Base-by-base conservation (phyloP, 2,113 vertebrate species). In the Alethe diademata region DNA sequence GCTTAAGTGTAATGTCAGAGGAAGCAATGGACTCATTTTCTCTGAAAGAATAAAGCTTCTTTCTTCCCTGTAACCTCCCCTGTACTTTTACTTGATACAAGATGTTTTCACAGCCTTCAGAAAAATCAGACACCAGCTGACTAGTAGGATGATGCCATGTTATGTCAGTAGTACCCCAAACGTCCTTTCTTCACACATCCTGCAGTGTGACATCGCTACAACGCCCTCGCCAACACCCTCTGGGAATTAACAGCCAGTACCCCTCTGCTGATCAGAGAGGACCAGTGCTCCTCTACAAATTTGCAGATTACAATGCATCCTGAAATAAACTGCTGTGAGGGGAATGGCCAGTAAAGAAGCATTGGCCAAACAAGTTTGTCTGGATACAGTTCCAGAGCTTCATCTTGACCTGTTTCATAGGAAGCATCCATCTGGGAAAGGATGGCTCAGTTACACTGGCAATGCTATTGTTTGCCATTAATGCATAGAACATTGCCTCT, bases 81-180 rank as follows among this genome's bases (percentile, higher is more conserved):
- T 86, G 45, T 90, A 71, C 38, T 88, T 92, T 58, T 62, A 58
- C 72, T 83, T 90, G 31, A 74, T 80, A 58, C 20, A 86, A 78
- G 80, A 94, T 78, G 43, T 83, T 94, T 97, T 90, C 94, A 84
- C 83, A 90, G 86, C 82, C 91, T 84, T 94, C 91, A 95, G 67
- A 84, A 93, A 90, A 92, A 86, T 88, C 88, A 95, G 88, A 58
- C 86, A 86, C 64, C 88, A 92, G 71, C 86, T 95, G 93, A 94
- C 74, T 93, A 48, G 95, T 91, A 91, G 83, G 91, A 93, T 78
- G 95, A 90, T 90, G 64, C 79, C 43, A 47, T 47, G 42, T 78
- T 70, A 88, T 94, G 95, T 94, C 94, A 83, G 54, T 73, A 56
- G 69, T 93, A 85, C 51, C 79, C 75, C 82, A 93, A 88, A 60